A percentile compares a stretch with the other conserved stretches of the same genome.
Evolutionary conservation across 2,113 vertebrate genomes (phyloP).

Genomic region (Myotis brandtii): DNA sequence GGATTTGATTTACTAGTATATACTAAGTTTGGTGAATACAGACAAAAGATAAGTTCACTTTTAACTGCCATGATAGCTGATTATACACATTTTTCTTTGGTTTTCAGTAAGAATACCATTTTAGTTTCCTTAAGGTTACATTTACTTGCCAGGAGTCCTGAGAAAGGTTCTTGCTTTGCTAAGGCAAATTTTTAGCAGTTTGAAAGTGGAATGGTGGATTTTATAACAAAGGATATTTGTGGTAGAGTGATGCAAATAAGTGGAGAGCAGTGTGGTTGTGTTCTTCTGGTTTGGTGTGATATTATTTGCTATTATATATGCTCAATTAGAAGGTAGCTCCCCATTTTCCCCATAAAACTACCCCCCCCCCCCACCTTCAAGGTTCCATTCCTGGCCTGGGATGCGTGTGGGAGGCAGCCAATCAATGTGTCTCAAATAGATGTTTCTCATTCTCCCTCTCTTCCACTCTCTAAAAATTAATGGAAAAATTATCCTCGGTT

Average conservation of each 20-base stretch:
- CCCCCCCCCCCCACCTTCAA: neutral
- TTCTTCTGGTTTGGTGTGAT: neutral
- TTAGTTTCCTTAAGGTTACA: neutral
- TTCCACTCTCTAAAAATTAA: too few relatives aligned
- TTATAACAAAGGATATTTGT: neutral
- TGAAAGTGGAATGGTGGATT: neutral
- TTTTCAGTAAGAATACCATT: slow-evolving; percentile 3
- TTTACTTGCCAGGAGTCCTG: neutral
- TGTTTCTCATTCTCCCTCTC: too few relatives aligned
- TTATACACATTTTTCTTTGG: slow-evolving; percentile 14
- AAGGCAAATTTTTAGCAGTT: neutral
- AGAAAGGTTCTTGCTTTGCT: neutral
- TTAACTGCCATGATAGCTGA: neutral
- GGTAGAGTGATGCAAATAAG: neutral
- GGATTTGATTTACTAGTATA: slow-evolving; percentile 18
- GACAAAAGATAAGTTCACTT: slow-evolving; percentile 17
- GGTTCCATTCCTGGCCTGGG: too few relatives aligned
- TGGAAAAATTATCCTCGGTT: too few relatives aligned
- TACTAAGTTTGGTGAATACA: neutral
- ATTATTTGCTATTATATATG: neutral
- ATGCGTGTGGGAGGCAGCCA: too few relatives aligned
- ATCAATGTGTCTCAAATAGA: too few relatives aligned
- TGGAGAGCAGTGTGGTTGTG: neutral
- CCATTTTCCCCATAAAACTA: neutral
- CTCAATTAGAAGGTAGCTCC: neutral